phyloP scores from a whole-genome alignment of 2,113 vertebrate species.

The Symphodus melops region DNA sequence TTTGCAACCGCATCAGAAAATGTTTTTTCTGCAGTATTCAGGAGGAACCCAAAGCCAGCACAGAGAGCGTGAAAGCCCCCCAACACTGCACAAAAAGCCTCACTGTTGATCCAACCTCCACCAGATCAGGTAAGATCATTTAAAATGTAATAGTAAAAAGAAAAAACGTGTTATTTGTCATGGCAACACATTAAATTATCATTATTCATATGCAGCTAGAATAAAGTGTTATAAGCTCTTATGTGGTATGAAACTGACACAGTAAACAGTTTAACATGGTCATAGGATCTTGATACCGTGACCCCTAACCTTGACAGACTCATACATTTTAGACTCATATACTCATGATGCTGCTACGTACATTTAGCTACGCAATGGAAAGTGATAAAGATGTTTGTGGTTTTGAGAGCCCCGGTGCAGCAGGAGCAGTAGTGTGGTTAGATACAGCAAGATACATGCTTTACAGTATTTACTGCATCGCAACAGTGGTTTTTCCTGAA shows the following conservation, averaged over 20 bases:
- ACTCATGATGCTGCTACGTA: conserved; percentile 1
- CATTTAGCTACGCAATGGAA: conserved; percentile 67
- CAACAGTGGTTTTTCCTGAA: conserved; percentile 58
- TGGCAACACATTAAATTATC: too few relatives aligned
- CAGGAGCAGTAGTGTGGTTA: conserved; percentile 79
- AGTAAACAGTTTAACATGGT: conserved; percentile 8
- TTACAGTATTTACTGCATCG: conserved; percentile 78
- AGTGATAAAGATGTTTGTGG: conserved; percentile 77
- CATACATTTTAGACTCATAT: neutral
- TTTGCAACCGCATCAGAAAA: conserved; percentile 11
- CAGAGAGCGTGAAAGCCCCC: conserved; percentile 47
- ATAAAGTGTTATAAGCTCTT: neutral
- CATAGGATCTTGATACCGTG: conserved; percentile 36
- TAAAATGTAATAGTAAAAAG: neutral
- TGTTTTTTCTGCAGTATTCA: conserved; percentile 49
- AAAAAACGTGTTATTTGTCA: neutral
- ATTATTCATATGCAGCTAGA: neutral
- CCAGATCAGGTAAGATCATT: conserved; percentile 61
- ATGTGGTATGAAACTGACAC: neutral
- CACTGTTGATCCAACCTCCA: conserved; percentile 31
- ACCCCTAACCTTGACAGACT: conserved; percentile 61
- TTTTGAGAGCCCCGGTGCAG: conserved; percentile 74
- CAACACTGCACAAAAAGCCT: conserved; percentile 41
- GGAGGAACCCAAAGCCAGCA: conserved; percentile 20
- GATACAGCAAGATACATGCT: conserved; percentile 69